Evolutionary conservation across 2,113 vertebrate genomes (phyloP).

Genomic region (Dolichotis patagonum): DNA sequence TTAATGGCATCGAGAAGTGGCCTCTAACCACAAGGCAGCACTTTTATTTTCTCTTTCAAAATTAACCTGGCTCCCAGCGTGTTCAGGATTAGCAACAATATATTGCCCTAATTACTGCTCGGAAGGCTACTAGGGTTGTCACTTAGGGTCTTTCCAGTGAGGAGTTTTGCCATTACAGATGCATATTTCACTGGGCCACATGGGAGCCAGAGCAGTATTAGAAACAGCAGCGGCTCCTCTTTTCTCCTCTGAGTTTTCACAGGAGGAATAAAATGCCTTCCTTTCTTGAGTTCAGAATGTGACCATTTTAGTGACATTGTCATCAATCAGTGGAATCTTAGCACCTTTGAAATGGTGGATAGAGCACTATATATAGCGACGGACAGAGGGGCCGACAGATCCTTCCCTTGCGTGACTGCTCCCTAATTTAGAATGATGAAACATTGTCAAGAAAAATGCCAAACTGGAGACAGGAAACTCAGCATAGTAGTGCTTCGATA

Average conservation of each 20-base stretch:
- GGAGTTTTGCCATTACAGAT: background rate
- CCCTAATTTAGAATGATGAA: conserved; percentile 60
- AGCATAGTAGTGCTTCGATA: background rate
- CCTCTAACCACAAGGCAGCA: background rate
- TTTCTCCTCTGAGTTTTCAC: background rate
- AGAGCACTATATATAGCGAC: conserved; percentile 16
- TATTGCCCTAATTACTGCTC: background rate
- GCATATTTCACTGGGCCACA: background rate
- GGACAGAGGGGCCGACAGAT: background rate
- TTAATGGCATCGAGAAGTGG: conserved; percentile 5
- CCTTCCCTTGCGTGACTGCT: background rate
- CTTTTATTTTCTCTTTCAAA: conserved; percentile 59
- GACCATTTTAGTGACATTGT: conserved; percentile 49
- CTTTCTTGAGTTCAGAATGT: conserved; percentile 32
- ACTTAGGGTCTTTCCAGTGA: background rate
- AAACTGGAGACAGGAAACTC: conserved; percentile 31
- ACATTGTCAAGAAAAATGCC: background rate
- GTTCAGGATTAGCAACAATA: background rate
- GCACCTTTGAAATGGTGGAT: conserved; percentile 26
- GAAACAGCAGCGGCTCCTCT: background rate
- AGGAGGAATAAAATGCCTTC: background rate
- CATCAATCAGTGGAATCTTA: conserved; percentile 30
- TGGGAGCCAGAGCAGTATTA: background rate
- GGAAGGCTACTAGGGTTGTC: background rate
- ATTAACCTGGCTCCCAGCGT: conserved; percentile 1